These are phyloP conservation scores for Macrosteles quadrilineatus DNA, from an alignment of 1,140 invertebrate species.

Conservation along the genomic window DNA sequence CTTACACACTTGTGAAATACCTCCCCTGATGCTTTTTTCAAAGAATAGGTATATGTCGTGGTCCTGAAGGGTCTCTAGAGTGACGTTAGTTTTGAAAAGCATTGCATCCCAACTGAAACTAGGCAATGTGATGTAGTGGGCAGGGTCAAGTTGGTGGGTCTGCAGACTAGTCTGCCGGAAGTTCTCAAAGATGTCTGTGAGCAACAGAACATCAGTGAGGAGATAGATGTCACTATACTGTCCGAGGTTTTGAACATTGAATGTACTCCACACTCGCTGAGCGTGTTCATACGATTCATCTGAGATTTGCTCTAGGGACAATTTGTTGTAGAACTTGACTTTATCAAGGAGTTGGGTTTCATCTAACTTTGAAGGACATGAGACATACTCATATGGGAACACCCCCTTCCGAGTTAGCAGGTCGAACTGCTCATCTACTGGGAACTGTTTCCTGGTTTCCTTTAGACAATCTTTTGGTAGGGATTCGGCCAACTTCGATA, in stretches of 20 bases:
- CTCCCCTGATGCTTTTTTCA: too few species aligned
- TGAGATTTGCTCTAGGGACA: background rate
- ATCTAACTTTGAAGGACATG: background rate
- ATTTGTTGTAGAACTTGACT: background rate
- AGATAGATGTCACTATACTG: background rate
- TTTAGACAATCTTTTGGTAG: background rate
- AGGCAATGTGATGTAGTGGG: background rate
- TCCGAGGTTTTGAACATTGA: background rate
- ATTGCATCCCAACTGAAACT: background rate
- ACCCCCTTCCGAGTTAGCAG: background rate
- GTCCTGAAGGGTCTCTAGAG: background rate
- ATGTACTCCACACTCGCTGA: conserved; percentile 37
- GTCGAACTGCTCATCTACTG: background rate
- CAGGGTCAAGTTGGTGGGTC: background rate
- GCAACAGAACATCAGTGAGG: conserved; percentile 44
- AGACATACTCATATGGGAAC: background rate
- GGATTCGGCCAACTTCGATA: background rate
- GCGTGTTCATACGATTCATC: background rate
- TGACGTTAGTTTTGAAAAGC: background rate
- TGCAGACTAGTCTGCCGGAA: background rate
- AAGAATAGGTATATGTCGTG: too few species aligned
- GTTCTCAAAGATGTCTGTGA: background rate
- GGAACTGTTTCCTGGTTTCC: background rate
- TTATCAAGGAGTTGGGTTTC: background rate
- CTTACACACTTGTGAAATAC: too few species aligned